Conservation (phyloP, 2,888 invertebrate species). For the Lordiphosa andalusiaca region DNA sequence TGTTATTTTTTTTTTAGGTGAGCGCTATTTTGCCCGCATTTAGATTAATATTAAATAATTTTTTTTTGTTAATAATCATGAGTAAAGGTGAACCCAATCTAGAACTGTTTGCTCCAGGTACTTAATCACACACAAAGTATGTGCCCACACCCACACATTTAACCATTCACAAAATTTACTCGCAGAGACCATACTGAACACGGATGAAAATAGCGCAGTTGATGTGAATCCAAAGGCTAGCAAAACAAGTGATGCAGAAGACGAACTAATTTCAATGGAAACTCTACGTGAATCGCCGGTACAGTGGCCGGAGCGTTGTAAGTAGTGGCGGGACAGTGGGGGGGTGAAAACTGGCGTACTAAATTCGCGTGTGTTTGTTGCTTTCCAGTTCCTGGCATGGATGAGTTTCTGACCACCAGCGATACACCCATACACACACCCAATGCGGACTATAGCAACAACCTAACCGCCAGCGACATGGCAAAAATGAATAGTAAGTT, state of each 20-base stretch:
- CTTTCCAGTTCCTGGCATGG: constrained; percentile 89
- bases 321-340: constrained; percentile 76
- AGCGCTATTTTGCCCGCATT: background rate
- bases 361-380: constrained; percentile 7
- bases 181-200: constrained; percentile 46
- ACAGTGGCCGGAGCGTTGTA: constrained; percentile 97
- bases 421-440: constrained; percentile 81
- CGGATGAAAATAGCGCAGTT: constrained; percentile 17
- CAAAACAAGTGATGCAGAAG: constrained; percentile 81
- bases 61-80: constrained; percentile 20
- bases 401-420: constrained; percentile 89
- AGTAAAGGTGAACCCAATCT: constrained; percentile 31
- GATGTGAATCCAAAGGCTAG: background rate
- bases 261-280: constrained; percentile 92
- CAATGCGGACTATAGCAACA: constrained; percentile 85
- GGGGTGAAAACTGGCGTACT: background rate
- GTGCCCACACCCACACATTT: no score
- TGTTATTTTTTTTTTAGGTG: background rate
- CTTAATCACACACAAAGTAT: background rate
- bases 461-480: constrained; percentile 87
- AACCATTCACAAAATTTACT: background rate
- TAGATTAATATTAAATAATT: background rate
- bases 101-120: constrained; percentile 44
- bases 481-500: constrained; percentile 89
- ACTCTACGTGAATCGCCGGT: constrained; percentile 96